Evolutionary conservation across 2,113 vertebrate species (phyloP).

Genomic region (Rhinopithecus roxellana): DNA sequence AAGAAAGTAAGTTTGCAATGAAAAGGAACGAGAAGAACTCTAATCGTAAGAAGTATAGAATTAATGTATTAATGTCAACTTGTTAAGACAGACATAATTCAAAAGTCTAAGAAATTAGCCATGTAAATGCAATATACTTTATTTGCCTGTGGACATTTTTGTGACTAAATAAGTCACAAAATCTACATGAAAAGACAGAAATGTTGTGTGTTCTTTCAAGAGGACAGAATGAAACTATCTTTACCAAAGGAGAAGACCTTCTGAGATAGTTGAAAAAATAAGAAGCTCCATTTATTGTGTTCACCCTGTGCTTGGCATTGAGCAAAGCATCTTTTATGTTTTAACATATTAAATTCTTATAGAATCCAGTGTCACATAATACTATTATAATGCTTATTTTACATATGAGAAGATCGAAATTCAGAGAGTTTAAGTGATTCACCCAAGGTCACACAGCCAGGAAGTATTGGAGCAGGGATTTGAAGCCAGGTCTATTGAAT

Average conservation of each 20-base stretch:
- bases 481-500: neutral
- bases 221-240: neutral
- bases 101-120: neutral
- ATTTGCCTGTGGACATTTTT: neutral
- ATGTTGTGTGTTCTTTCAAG: neutral
- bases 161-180: neutral
- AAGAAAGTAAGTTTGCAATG: neutral
- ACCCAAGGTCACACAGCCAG: neutral
- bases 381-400: neutral
- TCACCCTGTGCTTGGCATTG: neutral
- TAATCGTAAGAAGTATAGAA: neutral
- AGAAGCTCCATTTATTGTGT: neutral
- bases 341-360: neutral
- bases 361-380: neutral
- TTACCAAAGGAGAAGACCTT: neutral
- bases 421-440: neutral
- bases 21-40: neutral
- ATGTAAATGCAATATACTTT: neutral
- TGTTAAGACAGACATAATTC: neutral
- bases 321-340: neutral
- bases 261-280: neutral
- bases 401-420: neutral
- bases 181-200: neutral
- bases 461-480: neutral
- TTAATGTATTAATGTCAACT: neutral